Conservation (phyloP, 2,113 vertebrate genomes). For the Aegotheles bennettii region DNA sequence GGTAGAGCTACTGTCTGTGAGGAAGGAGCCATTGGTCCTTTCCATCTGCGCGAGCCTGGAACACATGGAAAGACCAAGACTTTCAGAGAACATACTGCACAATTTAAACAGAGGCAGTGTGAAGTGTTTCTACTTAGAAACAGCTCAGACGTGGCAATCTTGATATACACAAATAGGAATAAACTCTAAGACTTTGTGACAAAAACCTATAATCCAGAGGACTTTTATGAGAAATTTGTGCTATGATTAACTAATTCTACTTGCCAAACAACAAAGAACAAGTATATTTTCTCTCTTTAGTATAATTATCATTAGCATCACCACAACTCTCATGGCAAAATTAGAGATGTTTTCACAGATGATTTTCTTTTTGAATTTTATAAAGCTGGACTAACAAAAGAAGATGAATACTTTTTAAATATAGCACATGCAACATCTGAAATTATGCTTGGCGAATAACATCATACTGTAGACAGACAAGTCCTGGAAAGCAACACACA, state of each 20-base stretch:
- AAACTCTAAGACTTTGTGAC: neutral
- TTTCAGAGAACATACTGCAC: neutral
- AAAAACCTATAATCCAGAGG: neutral
- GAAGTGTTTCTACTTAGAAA: neutral
- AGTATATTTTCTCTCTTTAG: neutral
- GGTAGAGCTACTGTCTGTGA: slow-evolving; percentile 93
- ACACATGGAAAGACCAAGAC: neutral
- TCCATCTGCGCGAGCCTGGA: slow-evolving; percentile 95
- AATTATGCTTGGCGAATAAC: slow-evolving; percentile 10
- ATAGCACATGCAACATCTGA: neutral
- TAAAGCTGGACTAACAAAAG: slow-evolving; percentile 24
- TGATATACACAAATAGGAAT: neutral
- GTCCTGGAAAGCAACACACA: neutral
- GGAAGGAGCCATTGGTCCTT: slow-evolving; percentile 90
- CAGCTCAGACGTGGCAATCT: neutral
- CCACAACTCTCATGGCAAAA: neutral
- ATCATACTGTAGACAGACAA: neutral
- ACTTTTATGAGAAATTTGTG: neutral
- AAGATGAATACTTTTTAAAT: slow-evolving; percentile 6
- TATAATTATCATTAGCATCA: slow-evolving; percentile 21
- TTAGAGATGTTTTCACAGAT: slow-evolving; percentile 41
- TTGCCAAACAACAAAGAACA: neutral
- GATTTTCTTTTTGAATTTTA: slow-evolving; percentile 26
- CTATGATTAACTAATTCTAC: slow-evolving; percentile 33
- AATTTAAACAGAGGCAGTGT: neutral